These are phyloP conservation scores for Hypselothyrea guttata DNA, from an alignment of 2,888 invertebrate genomes.

Conservation along the genomic window DNA sequence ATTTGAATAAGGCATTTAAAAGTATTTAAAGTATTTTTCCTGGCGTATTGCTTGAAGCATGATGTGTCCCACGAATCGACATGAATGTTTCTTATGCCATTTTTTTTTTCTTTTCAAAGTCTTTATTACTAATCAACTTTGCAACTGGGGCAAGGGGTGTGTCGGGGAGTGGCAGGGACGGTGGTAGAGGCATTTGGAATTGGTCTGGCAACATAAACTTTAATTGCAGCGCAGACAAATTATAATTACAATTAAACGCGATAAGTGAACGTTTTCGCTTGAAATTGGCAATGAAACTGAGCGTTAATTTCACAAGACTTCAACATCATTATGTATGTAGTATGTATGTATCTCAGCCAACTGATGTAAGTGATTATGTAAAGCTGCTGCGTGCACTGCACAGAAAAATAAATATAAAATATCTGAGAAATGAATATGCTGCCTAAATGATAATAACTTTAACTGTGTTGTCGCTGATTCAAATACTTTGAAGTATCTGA, in stretches of 20 bases:
- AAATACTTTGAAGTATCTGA: too few relatives aligned
- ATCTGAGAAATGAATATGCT: too few relatives aligned
- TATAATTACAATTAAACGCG: slow-evolving; percentile 53
- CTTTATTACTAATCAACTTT: slow-evolving; percentile 50
- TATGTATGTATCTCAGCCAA: slow-evolving; percentile 2
- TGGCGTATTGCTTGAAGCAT: neutral
- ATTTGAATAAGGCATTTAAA: neutral
- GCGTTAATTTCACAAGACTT: slow-evolving; percentile 4
- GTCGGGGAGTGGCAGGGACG: neutral
- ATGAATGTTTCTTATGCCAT: slow-evolving; percentile 52
- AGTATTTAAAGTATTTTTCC: neutral
- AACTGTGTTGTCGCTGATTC: too few relatives aligned
- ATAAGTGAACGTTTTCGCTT: slow-evolving; percentile 36
- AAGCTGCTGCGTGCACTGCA: neutral
- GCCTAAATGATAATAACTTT: too few relatives aligned
- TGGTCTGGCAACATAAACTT: neutral
- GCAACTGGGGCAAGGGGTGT: neutral
- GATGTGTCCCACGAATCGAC: slow-evolving; percentile 20
- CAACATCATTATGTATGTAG: too few relatives aligned
- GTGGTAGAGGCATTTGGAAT: neutral
- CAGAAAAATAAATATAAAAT: too few relatives aligned
- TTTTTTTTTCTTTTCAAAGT: slow-evolving; percentile 39
- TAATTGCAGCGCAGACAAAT: slow-evolving; percentile 43
- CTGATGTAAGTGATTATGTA: neutral
- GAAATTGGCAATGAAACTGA: slow-evolving; percentile 50